A percentile compares a stretch with the other conserved stretches of the same genome.
Evolutionary conservation across 2,113 vertebrate species (phyloP).

Genomic region (Anguilla japonica): DNA sequence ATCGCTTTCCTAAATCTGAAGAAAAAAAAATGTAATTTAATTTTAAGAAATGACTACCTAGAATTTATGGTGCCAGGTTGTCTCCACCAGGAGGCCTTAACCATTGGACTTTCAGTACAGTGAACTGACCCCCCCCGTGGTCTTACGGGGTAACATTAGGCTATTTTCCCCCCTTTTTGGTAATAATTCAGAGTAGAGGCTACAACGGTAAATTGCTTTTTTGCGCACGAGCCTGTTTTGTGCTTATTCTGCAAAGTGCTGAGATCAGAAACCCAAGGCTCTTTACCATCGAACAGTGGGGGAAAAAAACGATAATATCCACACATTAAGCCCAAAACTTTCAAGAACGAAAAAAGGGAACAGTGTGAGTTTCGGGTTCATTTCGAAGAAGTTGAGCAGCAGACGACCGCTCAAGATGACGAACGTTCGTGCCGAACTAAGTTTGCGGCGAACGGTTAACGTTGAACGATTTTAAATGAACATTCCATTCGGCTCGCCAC

Average conservation of each 20-base stretch:
- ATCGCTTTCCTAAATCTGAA: slow-evolving; percentile 13
- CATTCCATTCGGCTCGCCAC: too few species aligned
- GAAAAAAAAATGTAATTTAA: not conserved
- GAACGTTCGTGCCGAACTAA: too few species aligned
- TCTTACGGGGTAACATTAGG: too few species aligned
- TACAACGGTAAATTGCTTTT: not conserved
- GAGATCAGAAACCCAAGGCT: not conserved
- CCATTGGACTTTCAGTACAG: not conserved
- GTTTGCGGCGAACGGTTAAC: too few species aligned
- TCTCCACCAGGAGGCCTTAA: not conserved
- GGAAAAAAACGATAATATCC: not conserved
- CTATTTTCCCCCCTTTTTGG: not conserved
- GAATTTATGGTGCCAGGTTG: not conserved
- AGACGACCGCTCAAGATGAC: too few species aligned
- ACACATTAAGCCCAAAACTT: not conserved
- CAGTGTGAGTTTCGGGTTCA: not conserved
- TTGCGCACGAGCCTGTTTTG: not conserved
- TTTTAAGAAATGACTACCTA: not conserved
- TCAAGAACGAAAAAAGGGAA: slow-evolving; percentile 1
- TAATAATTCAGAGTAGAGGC: not conserved
- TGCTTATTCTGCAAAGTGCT: not conserved
- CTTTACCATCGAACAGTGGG: not conserved
- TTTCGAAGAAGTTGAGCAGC: not conserved
- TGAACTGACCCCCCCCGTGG: not conserved
- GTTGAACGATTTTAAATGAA: too few species aligned